Evolutionary conservation across 2,113 vertebrate species (phyloP), one percentile per base, ranked within the genome.

Genomic region (Nesogale talazaci): DNA sequence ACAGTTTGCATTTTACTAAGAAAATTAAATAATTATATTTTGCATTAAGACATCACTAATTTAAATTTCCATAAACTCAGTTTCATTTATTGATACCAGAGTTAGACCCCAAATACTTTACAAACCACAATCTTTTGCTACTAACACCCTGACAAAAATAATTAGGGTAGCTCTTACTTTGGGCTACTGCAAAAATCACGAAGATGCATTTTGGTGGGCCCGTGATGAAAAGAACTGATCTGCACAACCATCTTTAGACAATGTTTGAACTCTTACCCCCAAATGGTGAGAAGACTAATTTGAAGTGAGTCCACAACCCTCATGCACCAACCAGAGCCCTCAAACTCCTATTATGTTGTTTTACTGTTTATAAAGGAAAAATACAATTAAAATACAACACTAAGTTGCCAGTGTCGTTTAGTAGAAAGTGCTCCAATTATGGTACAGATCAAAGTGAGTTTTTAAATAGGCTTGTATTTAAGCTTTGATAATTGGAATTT

Each of bases 401-500:
- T 91, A 83, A 88, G 89, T 81, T 93, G 63, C 70, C 72, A 89
- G 59, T 86, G 92, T 94, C 89, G 86, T 83, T 90, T 61, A 36
- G 93, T 81, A 92, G 83, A 96, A 91, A 79, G 34, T 61, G 78
- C 94, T 75, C 93, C 92, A 93, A 92, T 87, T 94, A 90, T 4
- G 67, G 84, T 56, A 22, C 57, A 94, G 94, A 94, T 94, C 95
- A 95, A 95, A 97, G 91, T 63, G 65, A 25, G 56, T 22, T 87
- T 93, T 83, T 94, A 67, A 95, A 95, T 90, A 83, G 86, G 11
- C 89, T 85, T 95, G 90, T 93, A 87, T 78, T 72, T 40, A 38
- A 42, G 83, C 89, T 95, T 95, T 95, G 95, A 93, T 95, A 91
- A 96, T 85, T 96, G 92, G 88, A 96, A 96, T 90, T 96, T 78